These are phyloP conservation scores for Pipistrellus pygmaeus DNA, from an alignment of 2,797 vertebrate genomes.

Conservation along the genomic window DNA sequence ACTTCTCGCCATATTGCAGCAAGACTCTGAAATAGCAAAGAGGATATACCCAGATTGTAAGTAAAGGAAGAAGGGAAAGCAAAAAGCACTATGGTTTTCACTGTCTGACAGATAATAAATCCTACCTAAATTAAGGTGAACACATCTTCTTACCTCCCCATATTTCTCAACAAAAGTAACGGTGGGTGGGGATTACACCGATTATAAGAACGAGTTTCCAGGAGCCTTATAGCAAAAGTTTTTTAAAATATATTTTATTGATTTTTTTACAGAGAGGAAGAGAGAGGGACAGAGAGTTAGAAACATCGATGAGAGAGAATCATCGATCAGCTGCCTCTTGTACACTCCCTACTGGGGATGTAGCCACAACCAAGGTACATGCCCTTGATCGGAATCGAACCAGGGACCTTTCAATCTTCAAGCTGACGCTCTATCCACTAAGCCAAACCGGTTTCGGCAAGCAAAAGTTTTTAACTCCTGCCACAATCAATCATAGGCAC, in stretches of 20 bases:
- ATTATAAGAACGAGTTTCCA: neutral
- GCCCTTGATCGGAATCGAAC: no score
- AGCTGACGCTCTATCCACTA: no score
- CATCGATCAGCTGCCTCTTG: no score
- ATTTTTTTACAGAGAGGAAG: no score
- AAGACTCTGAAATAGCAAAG: neutral
- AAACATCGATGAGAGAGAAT: no score
- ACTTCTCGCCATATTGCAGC: neutral
- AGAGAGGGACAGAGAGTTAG: no score
- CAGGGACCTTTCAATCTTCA: no score
- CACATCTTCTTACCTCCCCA: neutral
- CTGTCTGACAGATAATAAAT: neutral
- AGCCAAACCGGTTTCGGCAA: no score
- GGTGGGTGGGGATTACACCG: neutral
- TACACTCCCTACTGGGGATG: no score
- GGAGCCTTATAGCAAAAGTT: neutral
- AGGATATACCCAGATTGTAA: neutral
- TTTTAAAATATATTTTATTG: no score
- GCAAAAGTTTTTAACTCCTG: neutral
- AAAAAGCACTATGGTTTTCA: neutral
- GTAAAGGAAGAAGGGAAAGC: neutral
- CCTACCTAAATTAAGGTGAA: neutral
- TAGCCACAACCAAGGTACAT: no score
- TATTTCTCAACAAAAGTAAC: conserved; percentile 25
- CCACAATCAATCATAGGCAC: neutral